Conservation (phyloP, 2,113 vertebrate species). For the Paramormyrops kingsleyae region DNA sequence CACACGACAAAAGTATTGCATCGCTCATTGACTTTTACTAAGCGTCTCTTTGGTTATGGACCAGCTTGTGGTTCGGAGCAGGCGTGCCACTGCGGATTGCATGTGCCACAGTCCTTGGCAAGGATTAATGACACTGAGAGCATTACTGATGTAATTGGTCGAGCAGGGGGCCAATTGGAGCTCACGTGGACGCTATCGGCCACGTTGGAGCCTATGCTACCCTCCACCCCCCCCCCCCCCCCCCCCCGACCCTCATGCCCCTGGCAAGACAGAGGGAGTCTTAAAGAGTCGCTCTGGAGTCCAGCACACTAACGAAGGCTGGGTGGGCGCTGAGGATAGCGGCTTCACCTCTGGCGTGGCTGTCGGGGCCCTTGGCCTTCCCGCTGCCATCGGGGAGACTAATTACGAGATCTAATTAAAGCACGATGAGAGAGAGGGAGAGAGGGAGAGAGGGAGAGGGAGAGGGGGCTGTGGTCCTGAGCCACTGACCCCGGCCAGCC, state of each 20-base stretch:
- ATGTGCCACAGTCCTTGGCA: not conserved
- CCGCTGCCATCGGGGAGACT: slow-evolving; percentile 94
- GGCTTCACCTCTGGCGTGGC: slow-evolving; percentile 76
- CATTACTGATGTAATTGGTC: not conserved
- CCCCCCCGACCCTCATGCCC: not conserved
- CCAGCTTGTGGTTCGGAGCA: not conserved
- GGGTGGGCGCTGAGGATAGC: slow-evolving; percentile 59
- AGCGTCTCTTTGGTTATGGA: not conserved
- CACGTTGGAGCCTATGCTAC: not conserved
- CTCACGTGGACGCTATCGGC: not conserved
- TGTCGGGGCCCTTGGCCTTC: slow-evolving; percentile 81
- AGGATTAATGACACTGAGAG: not conserved
- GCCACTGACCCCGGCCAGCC: slow-evolving; percentile 83
- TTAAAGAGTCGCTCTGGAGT: slow-evolving; percentile 46
- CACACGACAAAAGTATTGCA: no score
- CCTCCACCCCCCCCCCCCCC: no score
- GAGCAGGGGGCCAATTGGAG: not conserved
- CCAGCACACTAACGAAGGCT: slow-evolving; percentile 56
- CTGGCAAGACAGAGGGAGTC: slow-evolving; percentile 27
- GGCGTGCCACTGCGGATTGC: not conserved
- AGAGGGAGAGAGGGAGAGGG: slow-evolving; percentile 34
- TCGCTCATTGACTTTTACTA: not conserved
- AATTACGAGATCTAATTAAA: slow-evolving; percentile 99
- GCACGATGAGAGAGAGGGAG: slow-evolving; percentile 76
- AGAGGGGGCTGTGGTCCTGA: slow-evolving; percentile 53